Percentiles rank a stretch among this genome's conserved stretches.
These are phyloP conservation scores for Micromesistius poutassou DNA, from an alignment of 2,797 vertebrate genomes.

Conservation along the genomic window DNA sequence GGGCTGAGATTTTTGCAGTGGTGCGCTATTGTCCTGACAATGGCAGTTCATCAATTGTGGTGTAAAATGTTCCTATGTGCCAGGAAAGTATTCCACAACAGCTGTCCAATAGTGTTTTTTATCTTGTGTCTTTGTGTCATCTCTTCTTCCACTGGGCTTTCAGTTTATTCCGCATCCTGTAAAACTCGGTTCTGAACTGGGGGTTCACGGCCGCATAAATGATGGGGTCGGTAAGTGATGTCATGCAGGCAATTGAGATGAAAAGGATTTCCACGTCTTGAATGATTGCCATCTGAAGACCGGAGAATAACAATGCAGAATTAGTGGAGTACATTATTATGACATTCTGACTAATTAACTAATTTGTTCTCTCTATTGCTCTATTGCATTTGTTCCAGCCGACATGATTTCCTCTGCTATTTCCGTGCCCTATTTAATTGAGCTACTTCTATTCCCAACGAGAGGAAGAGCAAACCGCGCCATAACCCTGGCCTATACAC, in stretches of 20 bases:
- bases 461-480: not conserved
- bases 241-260: constrained; percentile 71
- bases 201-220: constrained; percentile 78
- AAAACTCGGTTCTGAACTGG: constrained; percentile 73
- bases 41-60: not conserved
- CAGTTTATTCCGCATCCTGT: constrained; percentile 57
- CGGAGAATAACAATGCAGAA: not conserved
- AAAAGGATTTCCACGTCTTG: constrained; percentile 67
- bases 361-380: no score
- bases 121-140: constrained; percentile 24
- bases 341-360: not conserved
- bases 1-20: not conserved
- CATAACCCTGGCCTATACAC: not conserved
- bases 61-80: not conserved
- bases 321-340: not conserved
- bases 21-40: not conserved
- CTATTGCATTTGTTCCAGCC: not conserved
- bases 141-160: constrained; percentile 47
- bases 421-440: not conserved
- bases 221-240: constrained; percentile 74
- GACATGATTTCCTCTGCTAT: not conserved
- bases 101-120: constrained; percentile 11
- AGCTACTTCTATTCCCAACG: not conserved
- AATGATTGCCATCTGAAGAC: constrained; percentile 50
- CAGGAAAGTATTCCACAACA: not conserved